Base-by-base conservation (phyloP, 1,140 invertebrate species). In the Zaprionus inermis region DNA sequence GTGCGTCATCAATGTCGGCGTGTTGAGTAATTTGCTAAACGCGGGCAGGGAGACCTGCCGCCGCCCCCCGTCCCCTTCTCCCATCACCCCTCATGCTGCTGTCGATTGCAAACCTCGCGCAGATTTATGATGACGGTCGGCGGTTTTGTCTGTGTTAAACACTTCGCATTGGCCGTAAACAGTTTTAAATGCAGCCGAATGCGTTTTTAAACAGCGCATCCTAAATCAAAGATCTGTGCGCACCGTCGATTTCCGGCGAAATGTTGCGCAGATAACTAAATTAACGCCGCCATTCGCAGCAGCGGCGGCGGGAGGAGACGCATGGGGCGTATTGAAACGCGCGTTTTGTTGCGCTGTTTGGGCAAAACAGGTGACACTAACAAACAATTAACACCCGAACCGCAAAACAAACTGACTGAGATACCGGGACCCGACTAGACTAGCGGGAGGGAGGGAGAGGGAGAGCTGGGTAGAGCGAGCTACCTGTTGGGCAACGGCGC, bases 11-110 rank as follows among this genome's bases (percentile, higher is more conserved):
- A 60, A 58, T 72, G 63, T 60, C 72, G 64, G 77, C 55, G 63
- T 78, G 84, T 85, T 89, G 84, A 89, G 84, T 89, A 89, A 89
- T 89, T 89, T 89, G 84, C 84, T 89, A 78, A 89, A 79, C 77
- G 89, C 44, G 44, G 44, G 44, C 44, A 49, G 44, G 44, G n/a
- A 44, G 38, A 44, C 44, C 44, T 68, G 11, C 38, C 30, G 5
- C 6, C 2, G 5, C 11, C 4, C 14, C 12, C 20, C 2, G n/a
- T 6, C 18, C 10, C 5, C 22, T 36, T 5, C 51, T 10, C 32
- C 14, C 10, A 16, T 7, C 14, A 12, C 32, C 6, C 16, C 28
- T 9, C 20, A 36, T 14, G 28, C 32, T 12, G 32, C 67, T 64
- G 59, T 49, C 72, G 68, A 75, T 71, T 32, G 56, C 70, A 72